Conservation (phyloP, 2,888 invertebrate species). For the Paralinhomoeus sp. region DNA sequence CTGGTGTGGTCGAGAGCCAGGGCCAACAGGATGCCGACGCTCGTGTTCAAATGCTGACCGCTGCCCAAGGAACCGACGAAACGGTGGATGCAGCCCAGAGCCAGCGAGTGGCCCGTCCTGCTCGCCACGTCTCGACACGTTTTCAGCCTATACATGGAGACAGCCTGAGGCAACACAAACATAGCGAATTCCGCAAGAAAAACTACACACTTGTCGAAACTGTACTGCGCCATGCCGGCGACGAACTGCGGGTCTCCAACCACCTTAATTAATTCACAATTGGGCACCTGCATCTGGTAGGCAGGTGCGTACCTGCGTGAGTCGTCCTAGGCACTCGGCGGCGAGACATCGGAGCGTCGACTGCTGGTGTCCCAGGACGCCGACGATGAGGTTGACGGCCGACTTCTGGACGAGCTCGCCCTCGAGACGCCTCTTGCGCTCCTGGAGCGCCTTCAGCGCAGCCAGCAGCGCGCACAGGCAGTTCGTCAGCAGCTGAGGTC, state of each 20-base stretch:
- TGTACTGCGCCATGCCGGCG: constrained; percentile 63
- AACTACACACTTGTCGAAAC: constrained; percentile 45
- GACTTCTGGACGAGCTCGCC: constrained; percentile 12
- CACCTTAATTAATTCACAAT: constrained; percentile 30
- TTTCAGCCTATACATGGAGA: constrained; percentile 36
- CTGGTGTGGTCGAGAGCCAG: constrained; percentile 77
- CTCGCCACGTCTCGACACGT: constrained; percentile 64
- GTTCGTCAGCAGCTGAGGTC: constrained; percentile 59
- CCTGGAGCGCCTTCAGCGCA: constrained; percentile 42
- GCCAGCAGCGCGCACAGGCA: constrained; percentile 75
- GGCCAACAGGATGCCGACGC: constrained; percentile 75
- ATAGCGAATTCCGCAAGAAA: not conserved
- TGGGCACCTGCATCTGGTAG: no score
- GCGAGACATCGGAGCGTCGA: constrained; percentile 63
- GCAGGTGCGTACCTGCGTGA: constrained; percentile 41
- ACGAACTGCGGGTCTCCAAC: constrained; percentile 58
- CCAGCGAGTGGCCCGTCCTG: constrained; percentile 59
- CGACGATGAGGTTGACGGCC: constrained; percentile 22
- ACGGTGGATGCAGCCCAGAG: constrained; percentile 80
- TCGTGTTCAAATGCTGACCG: constrained; percentile 73
- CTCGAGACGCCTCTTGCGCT: constrained; percentile 11
- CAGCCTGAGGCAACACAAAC: no score
- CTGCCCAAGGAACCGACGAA: constrained; percentile 88
- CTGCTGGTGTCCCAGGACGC: constrained; percentile 34
- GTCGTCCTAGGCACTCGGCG: constrained; percentile 74